Evolutionary conservation across 1,140 invertebrate genomes (phyloP), one percentile per base, ranked within the genome.

Genomic region (Scaptomyza hsui): DNA sequence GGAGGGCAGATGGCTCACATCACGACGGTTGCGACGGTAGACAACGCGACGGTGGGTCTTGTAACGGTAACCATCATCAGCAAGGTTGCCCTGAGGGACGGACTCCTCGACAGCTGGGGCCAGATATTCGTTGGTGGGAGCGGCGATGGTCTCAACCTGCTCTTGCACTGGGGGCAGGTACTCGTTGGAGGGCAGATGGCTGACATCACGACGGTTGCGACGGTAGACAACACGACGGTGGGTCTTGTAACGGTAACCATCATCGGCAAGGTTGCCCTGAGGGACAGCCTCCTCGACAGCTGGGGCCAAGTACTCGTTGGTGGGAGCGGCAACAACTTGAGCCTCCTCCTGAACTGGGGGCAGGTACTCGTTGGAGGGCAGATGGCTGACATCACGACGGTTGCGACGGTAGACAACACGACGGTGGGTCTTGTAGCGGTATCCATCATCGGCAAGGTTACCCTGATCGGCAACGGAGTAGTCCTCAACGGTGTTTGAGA

Each of bases 121-220:
- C 26, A 32, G 48, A 32, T 74, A 74, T 13, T 81, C 78, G 48
- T 71, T 75, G 44, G 59, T 18, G 4, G 70, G 71, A 24, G 41
- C 65, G 3, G 18, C 39, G 18, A 41, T 44, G 13, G 48, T 24
- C 44, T 53, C 41, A 2, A 12, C 32, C 12, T 37, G 12, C 32
- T 37, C 32, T 12, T 37, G 32, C n/a, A 68, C 56, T 3, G 80
- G 75, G 19, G 78, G 75, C 78, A 75, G 55, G 65, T 88, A 88
- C 21, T 88, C 82, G 72, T 76, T 79, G 49, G 75, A 69, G 0
- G 74, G 80, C 57, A 79, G 72, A 4, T 81, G 64, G 69, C 56
- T 81, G 10, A 85, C 81, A 81, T 81, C 79, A 79, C 79, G 82
- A 79, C 81, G 80, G 45, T 89, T 55, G 49, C 88, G 63, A 55